Conservation (phyloP, 2,888 invertebrate genomes). For the Sphaeridia pumilis region DNA sequence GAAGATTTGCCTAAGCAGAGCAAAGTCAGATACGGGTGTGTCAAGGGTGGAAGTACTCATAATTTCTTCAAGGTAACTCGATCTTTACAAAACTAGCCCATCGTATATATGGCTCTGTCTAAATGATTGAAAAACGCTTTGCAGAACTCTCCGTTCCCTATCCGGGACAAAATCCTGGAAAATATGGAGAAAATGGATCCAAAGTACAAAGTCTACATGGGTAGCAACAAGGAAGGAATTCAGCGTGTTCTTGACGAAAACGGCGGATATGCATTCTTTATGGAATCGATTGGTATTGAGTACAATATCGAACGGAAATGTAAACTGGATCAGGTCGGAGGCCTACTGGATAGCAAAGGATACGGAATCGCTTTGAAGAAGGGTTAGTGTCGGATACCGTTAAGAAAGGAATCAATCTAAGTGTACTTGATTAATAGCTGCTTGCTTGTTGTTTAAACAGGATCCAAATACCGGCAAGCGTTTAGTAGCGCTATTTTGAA, state of each 20-base stretch:
- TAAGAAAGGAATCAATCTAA: conserved; percentile 29
- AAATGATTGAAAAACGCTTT: too few species aligned
- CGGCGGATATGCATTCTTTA: conserved; percentile 85
- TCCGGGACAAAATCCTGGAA: conserved; percentile 91
- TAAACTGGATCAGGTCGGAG: conserved; percentile 77
- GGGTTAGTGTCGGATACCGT: conserved; percentile 46
- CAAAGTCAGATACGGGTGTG: conserved; percentile 49
- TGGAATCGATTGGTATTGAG: conserved; percentile 88
- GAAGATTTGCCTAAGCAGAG: conserved; percentile 94
- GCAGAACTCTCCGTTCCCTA: conserved; percentile 83
- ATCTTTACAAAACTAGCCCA: neutral
- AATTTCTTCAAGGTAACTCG: conserved; percentile 6
- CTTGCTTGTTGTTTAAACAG: neutral
- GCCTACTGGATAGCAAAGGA: conserved; percentile 84
- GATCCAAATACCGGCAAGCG: conserved; percentile 44
- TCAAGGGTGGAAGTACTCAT: conserved; percentile 9
- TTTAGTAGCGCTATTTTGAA: conserved; percentile 89
- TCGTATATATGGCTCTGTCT: too few species aligned
- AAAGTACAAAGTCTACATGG: conserved; percentile 74
- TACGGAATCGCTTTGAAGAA: conserved; percentile 91
- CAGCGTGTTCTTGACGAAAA: conserved; percentile 58
- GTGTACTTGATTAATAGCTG: neutral
- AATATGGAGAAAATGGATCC: conserved; percentile 69
- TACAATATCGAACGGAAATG: conserved; percentile 84
- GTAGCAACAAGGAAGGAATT: conserved; percentile 78